These are phyloP conservation scores for Chascanopsetta lugubris DNA, from an alignment of 2,113 vertebrate genomes.

Conservation along the genomic window DNA sequence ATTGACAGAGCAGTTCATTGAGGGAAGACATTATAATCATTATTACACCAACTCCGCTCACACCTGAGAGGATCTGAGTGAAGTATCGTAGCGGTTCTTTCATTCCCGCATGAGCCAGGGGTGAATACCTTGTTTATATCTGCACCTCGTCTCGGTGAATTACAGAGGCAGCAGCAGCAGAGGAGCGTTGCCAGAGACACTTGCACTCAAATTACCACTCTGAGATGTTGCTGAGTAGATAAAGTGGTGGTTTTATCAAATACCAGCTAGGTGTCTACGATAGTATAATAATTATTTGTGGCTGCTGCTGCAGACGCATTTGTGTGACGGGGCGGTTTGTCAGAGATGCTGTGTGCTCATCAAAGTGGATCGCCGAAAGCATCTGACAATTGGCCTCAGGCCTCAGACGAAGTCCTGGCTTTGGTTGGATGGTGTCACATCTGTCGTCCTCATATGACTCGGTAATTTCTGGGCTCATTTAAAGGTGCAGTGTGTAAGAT, in stretches of 20 bases:
- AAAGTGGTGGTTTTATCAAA: conserved; percentile 40
- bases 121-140: conserved; percentile 32
- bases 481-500: too few relatives aligned
- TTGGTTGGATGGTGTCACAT: conserved; percentile 17
- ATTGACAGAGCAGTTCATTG: conserved; percentile 26
- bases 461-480: background rate
- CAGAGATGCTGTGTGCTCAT: conserved; percentile 5
- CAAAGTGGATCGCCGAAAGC: conserved; percentile 25
- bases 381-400: conserved; percentile 24
- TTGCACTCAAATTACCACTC: conserved; percentile 35
- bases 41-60: conserved; percentile 32
- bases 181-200: conserved; percentile 7
- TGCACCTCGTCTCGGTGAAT: conserved; percentile 21
- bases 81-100: conserved; percentile 27
- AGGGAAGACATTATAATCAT: too few relatives aligned
- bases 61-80: conserved; percentile 37
- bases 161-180: background rate
- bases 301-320: conserved; percentile 27
- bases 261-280: conserved; percentile 30
- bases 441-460: conserved; percentile 17
- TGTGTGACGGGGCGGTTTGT: conserved; percentile 16
- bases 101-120: conserved; percentile 15
- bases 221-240: conserved; percentile 16
- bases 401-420: conserved; percentile 19
- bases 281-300: conserved; percentile 46